Conservation (phyloP, 2,888 invertebrate genomes). For the Drosophila quasianomalipes region DNA sequence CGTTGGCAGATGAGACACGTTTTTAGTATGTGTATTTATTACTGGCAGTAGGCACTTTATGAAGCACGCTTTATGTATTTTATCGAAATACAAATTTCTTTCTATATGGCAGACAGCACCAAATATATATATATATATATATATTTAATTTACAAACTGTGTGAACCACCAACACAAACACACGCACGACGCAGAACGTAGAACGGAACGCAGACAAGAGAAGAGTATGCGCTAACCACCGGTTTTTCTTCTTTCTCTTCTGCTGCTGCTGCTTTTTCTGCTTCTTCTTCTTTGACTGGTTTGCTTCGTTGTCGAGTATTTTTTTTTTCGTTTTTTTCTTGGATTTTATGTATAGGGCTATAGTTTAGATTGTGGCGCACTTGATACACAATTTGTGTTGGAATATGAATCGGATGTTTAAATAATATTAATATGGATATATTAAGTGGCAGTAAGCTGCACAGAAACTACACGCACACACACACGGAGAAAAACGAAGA, state of each 20-base stretch:
- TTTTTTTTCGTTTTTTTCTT: constrained; percentile 38
- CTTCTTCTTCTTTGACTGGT: constrained; percentile 58
- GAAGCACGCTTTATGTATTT: constrained; percentile 60
- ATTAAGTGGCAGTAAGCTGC: constrained; percentile 42
- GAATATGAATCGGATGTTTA: constrained; percentile 39
- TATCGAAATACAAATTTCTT: constrained; percentile 48
- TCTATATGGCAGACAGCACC: constrained; percentile 62
- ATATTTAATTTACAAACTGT: constrained; percentile 65
- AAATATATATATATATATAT: constrained; percentile 30
- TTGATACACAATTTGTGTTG: constrained; percentile 42
- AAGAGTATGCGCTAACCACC: constrained; percentile 78
- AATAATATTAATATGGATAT: constrained; percentile 55
- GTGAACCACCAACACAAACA: constrained; percentile 72
- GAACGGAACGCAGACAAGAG: constrained; percentile 61
- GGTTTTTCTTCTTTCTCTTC: constrained; percentile 76
- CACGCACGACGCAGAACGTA: constrained; percentile 63
- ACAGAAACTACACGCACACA: constrained; percentile 63
- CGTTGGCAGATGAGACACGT: constrained; percentile 47
- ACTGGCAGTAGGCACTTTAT: constrained; percentile 48
- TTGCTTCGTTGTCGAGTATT: constrained; percentile 54
- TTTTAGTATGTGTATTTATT: constrained; percentile 16
- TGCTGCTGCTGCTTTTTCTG: constrained; percentile 27
- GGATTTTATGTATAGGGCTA: constrained; percentile 36
- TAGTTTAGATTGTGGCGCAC: constrained; percentile 31
- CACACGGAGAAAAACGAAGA: constrained; percentile 54